Base-by-base conservation (phyloP, 2,113 vertebrate genomes). In the Anarrhichthys ocellatus region DNA sequence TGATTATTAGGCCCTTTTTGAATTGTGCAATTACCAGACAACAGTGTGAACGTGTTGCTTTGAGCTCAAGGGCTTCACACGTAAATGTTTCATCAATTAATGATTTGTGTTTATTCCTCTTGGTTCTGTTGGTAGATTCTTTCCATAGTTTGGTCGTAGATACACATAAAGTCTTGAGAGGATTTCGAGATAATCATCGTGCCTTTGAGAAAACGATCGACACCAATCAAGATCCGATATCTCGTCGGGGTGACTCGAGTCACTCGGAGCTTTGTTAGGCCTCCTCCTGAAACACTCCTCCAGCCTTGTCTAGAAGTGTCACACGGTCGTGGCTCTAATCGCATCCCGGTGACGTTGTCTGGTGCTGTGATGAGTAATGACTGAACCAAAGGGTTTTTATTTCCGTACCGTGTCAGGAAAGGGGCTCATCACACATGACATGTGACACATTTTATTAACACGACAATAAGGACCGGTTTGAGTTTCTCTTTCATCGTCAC, bases 261-360 rank as follows among this genome's bases (percentile, higher is more conserved):
- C 76, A 82, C 42, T 75, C 22, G 36, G 34, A 18, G 18, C 34
- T 83, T 81, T 76, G 38, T 87, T 85, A 44, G 40, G 10, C 2
- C 10, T 0, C 61, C 50, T 77, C 59, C 50, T 77, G 27, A 85
- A 82, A 78, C 40, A 54, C 80, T 38, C 27, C 56, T 32, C 32
- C 32, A 42, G 36, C 67, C 67, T 66, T 6, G 18, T 68, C 56
- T 66, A 58, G 76, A 84, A 63, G 63, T 38, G 66, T 76, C 79
- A 83, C 61, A 52, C 36, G 40, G 73, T 76, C 29, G 62, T 84
- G 83, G 80, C 77, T 85, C 68, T 85, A 78, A 85, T 32, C 78
- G 32, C 70, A 17, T 50, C 64, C 34, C 20, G 1, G 50, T 59
- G 50, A 73, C 18, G 24, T 59, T 27, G 42, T n/a, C 61, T 71